These are phyloP conservation scores for Syngnathus floridae DNA, from an alignment of 2,113 vertebrate genomes.

Conservation along the genomic window DNA sequence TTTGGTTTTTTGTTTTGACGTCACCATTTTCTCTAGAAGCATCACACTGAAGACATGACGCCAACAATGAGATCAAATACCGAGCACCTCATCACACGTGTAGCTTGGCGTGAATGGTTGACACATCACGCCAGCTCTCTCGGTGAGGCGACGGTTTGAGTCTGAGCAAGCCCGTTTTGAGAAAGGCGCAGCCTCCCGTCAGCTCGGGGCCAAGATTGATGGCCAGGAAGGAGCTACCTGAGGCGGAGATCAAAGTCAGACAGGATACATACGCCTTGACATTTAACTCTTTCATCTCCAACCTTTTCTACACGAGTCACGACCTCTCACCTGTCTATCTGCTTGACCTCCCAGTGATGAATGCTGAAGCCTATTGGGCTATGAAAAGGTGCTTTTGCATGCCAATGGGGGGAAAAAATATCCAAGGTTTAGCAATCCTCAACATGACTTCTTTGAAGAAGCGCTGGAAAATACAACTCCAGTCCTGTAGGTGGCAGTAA, in stretches of 20 bases:
- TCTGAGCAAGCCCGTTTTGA: conserved; percentile 49
- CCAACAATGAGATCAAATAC: conserved; percentile 13
- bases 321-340: conserved; percentile 54
- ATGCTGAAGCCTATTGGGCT: conserved; percentile 14
- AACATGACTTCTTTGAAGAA: not conserved
- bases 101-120: conserved; percentile 8
- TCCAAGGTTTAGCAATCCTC: not conserved
- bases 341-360: conserved; percentile 36
- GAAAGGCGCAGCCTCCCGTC: conserved; percentile 43
- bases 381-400: not conserved
- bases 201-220: conserved; percentile 58
- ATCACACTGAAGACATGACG: conserved; percentile 8
- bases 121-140: conserved; percentile 11
- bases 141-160: conserved; percentile 29
- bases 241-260: conserved; percentile 70
- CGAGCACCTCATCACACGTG: conserved; percentile 12
- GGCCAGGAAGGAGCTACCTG: conserved; percentile 60
- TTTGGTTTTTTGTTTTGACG: not conserved
- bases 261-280: conserved; percentile 52
- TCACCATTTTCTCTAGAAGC: conserved; percentile 12
- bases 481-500: not conserved
- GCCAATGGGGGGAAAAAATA: not conserved
- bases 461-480: not conserved
- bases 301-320: conserved; percentile 35
- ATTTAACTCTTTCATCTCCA: conserved; percentile 69